Conservation (phyloP, 2,797 vertebrate genomes). For the Lophius americanus region DNA sequence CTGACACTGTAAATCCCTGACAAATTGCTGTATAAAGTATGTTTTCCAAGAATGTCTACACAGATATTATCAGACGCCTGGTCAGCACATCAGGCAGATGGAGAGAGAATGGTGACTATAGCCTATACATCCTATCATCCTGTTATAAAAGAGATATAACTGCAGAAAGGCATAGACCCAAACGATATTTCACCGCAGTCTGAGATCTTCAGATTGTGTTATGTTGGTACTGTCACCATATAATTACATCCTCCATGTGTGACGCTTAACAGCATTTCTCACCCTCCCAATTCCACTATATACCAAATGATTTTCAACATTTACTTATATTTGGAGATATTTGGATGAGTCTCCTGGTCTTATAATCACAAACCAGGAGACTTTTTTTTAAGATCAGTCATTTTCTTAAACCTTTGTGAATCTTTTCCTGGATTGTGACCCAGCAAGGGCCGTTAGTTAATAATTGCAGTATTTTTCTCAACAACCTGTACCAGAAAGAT, state of each 20-base stretch:
- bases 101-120: not conserved
- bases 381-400: not conserved
- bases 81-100: constrained; percentile 37
- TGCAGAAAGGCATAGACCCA: not conserved
- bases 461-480: constrained; percentile 8
- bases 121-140: not conserved
- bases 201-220: not conserved
- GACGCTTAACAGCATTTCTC: not conserved
- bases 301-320: constrained; percentile 5
- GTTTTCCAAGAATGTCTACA: constrained; percentile 36
- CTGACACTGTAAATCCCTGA: constrained; percentile 48
- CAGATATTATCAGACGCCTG: constrained; percentile 24
- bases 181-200: constrained; percentile 1
- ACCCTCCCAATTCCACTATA: not conserved
- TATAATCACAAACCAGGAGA: not conserved
- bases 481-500: constrained; percentile 15
- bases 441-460: not conserved
- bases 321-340: not conserved
- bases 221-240: not conserved
- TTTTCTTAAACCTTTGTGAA: not conserved
- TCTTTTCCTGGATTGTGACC: not conserved
- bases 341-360: constrained; percentile 4
- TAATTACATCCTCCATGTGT: not conserved
- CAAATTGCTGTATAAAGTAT: constrained; percentile 48
- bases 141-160: constrained; percentile 11